Base-by-base conservation (phyloP, 2,888 invertebrate species). In the Fragum whitleyi region DNA sequence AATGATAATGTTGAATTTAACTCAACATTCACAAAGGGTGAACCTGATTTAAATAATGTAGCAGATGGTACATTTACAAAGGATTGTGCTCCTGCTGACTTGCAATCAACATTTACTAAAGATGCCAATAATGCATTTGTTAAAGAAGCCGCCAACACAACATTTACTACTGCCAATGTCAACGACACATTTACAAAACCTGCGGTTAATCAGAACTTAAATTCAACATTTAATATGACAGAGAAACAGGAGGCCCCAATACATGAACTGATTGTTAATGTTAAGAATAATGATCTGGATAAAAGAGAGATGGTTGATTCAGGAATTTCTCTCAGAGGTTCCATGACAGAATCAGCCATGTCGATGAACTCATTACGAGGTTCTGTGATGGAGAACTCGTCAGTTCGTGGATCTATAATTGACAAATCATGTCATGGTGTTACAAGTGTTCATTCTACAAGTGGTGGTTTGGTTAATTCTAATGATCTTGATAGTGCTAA, bases 361-460 rank as follows among this genome's bases (percentile, higher is more conserved):
- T 75, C 80, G n/a, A 26, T 61, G 11, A 81, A 71, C 6, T 77
- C 78, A 26, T n/a, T 71, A 1, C 75, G 65, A 55, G 74, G 70
- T 76, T 73, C 74, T n/a, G 55, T 82, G 32, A 69, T 51, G 23
- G 83, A 83, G 16, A 79, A 81, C 21, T 90, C 91, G 5, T 57
- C 75, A 26, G 65, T 80, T 29, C 68, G 69, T 23, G 42, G 74
- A 19, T 71, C 74, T 14, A 90, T 91, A 90, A 85, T 86, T 2
- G 91, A 91, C 79, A 90, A 90, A 68, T 90, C 90, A 21, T 90
- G 90, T n/a, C 86, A 86, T 6, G 67, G 73, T 3, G 80, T 82
- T 61, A 85, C 84, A 6, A 75, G 69, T 36, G 39, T 68, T 26
- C 71, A 70, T 53, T 70, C 67, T 26, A 74, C 53, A 53, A 65